Conservation (phyloP, 2,797 vertebrate species). For the Girardinus metallicus region DNA sequence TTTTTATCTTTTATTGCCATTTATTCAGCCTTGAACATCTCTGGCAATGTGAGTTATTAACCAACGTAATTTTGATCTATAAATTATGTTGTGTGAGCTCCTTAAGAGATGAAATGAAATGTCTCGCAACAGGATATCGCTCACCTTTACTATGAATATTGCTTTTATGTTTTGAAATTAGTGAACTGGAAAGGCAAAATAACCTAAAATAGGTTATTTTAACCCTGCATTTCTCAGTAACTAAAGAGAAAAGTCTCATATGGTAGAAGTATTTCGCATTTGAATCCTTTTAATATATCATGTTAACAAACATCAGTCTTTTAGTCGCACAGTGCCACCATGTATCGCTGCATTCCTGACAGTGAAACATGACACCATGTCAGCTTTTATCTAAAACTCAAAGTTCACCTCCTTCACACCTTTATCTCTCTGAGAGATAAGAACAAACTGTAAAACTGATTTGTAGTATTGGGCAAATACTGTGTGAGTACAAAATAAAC, state of each 20-base stretch:
- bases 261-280: not conserved
- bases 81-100: conserved; percentile 26
- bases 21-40: conserved; percentile 15
- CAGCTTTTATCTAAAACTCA: conserved; percentile 31
- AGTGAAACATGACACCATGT: conserved; percentile 41
- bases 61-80: conserved; percentile 26
- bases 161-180: not conserved
- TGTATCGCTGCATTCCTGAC: not conserved
- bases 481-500: conserved; percentile 15
- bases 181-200: not conserved
- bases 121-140: too few relatives aligned
- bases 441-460: not conserved
- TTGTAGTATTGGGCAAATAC: conserved; percentile 7
- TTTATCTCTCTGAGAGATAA: conserved; percentile 34
- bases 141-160: too few relatives aligned
- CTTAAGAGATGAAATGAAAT: too few relatives aligned
- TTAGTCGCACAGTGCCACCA: not conserved
- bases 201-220: not conserved
- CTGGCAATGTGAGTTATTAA: conserved; percentile 31
- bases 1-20: conserved; percentile 24
- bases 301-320: not conserved
- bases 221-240: not conserved
- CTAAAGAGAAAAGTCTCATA: not conserved
- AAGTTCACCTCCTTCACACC: conserved; percentile 40
- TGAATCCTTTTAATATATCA: not conserved